These are phyloP conservation scores for Lutjanus erythropterus DNA, from an alignment of 2,113 vertebrate species.

Conservation along the genomic window DNA sequence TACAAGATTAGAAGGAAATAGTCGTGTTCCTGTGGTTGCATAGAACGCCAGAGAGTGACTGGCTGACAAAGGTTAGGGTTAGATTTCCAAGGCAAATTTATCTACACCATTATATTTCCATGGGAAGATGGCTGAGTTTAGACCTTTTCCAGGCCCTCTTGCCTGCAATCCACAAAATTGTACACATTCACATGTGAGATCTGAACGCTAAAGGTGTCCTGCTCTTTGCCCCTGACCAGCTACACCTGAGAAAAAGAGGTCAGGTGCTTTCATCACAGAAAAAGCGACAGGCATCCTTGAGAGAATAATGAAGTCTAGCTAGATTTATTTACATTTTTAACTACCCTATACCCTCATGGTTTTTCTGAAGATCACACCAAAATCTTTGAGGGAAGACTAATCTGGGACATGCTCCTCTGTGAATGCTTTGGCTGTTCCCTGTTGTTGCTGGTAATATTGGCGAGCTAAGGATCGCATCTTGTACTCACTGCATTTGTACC, in stretches of 20 bases:
- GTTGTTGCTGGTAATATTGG: background rate
- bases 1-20: conserved; percentile 46
- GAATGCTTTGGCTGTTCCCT: background rate
- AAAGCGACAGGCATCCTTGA: background rate
- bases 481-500: background rate
- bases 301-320: background rate
- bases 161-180: background rate
- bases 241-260: background rate
- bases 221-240: background rate
- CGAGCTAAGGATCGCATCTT: background rate
- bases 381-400: background rate
- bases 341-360: background rate
- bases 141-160: background rate
- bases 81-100: background rate
- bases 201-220: background rate
- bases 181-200: background rate
- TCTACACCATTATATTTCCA: background rate
- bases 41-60: background rate
- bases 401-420: conserved; percentile 5
- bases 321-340: too few species aligned
- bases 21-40: conserved; percentile 30
- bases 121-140: background rate
- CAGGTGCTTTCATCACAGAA: background rate
- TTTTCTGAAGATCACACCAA: background rate
- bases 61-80: background rate